Evolutionary conservation across 2,113 vertebrate species (phyloP), one percentile per base, ranked within the genome.

Genomic region (Thryonomys swinderianus): DNA sequence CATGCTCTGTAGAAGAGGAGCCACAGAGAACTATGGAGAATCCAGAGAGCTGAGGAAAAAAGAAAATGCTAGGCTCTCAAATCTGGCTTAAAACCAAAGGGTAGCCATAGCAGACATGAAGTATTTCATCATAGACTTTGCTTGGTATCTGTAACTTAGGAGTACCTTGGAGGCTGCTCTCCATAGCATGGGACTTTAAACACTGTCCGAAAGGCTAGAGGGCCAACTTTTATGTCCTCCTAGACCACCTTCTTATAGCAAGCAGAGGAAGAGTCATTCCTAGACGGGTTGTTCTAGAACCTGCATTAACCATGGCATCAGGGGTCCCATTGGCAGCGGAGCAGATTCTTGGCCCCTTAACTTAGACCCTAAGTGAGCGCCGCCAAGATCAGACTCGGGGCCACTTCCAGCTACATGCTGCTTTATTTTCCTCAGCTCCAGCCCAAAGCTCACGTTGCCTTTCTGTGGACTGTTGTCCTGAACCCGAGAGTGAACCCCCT

Each of bases 71-170:
- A 0, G 27, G 61, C 5, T 57, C 42, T 62, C 30, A 18, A 14
- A 18, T 34, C 78, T 61, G 88, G 20, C 86, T 62, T 30, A 61
- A 78, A 83, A 27, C 91, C 78, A 67, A 78, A 61, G 48, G 32
- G 25, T 67, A 42, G 34, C 9, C 86, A 23, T 64, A 48, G 5
- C 16, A 45, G 64, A n/a, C 69, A 12, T 17, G 6, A 85, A 45
- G 21, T 21, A 30, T 90, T 37, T 32, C 8, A 1, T 45, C 34
- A 40, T 57, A 79, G 32, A 17, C 62, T 45, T 40, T 69, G 9
- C 9, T 53, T 57, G 51, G 7, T 21, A 1, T 42, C 67, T 34
- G 1, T 93, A 78, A 66, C 3, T 14, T 40, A 69, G 76, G 40
- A 12, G 3, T n/a, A 30, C 51, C 48, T 48, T 37, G 53, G 23